These are phyloP conservation scores for Scophthalmus maximus DNA, from an alignment of 2,113 vertebrate species.

Conservation along the genomic window DNA sequence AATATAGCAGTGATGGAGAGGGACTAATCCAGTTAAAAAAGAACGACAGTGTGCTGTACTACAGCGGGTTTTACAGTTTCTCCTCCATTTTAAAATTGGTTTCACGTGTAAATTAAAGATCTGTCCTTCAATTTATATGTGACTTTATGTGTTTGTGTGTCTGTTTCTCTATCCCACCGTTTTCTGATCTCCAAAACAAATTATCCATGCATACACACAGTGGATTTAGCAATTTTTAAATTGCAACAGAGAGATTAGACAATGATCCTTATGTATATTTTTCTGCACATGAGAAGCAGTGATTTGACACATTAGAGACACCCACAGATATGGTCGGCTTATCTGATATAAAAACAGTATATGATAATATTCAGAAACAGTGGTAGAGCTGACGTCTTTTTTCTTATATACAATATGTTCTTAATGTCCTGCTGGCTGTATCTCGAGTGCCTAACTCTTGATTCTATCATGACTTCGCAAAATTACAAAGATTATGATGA, in stretches of 20 bases:
- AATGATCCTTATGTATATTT: neutral
- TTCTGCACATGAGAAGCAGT: too few species aligned
- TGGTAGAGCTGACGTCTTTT: too few species aligned
- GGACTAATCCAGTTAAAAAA: slow-evolving; percentile 30
- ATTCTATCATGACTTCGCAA: too few species aligned
- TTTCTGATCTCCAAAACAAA: neutral
- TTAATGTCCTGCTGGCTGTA: too few species aligned
- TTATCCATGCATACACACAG: neutral
- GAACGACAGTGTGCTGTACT: slow-evolving; percentile 23
- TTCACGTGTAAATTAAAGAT: slow-evolving; percentile 70
- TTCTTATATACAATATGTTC: too few species aligned
- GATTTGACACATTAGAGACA: too few species aligned
- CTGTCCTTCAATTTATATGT: slow-evolving; percentile 60
- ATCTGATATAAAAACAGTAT: too few species aligned
- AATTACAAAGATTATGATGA: too few species aligned
- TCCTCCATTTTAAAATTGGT: slow-evolving; percentile 56
- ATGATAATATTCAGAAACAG: too few species aligned
- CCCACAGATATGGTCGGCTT: too few species aligned
- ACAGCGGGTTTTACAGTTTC: slow-evolving; percentile 63
- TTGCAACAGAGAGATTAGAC: neutral
- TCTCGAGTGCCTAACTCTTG: too few species aligned
- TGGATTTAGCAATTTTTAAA: too few species aligned
- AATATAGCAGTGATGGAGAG: slow-evolving; percentile 51
- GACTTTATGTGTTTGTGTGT: slow-evolving; percentile 35
- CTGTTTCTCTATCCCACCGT: slow-evolving; percentile 1